Percentiles rank a stretch among this genome's conserved stretches.
Conservation (phyloP, 2,113 vertebrate species). For the Solea senegalensis region DNA sequence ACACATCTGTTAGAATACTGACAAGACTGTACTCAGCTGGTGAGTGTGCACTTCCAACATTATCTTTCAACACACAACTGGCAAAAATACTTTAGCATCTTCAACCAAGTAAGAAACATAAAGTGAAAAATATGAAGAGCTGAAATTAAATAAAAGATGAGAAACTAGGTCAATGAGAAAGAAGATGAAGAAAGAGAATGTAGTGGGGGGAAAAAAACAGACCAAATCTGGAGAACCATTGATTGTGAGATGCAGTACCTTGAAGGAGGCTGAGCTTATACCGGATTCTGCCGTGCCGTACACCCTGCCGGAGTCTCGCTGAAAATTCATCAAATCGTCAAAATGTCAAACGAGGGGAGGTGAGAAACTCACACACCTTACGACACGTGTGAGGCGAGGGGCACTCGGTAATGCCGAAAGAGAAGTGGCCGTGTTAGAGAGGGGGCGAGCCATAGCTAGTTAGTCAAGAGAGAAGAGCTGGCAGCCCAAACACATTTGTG, state of each 20-base stretch:
- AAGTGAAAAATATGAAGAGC: not conserved
- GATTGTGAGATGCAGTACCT: slow-evolving; percentile 80
- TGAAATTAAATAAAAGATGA: not conserved
- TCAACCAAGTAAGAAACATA: slow-evolving; percentile 6
- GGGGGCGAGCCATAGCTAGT: slow-evolving; percentile 62
- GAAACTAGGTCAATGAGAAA: slow-evolving; percentile 18
- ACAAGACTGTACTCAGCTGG: slow-evolving; percentile 10
- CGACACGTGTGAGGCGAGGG: slow-evolving; percentile 52
- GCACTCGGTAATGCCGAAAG: slow-evolving; percentile 46
- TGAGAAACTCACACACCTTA: slow-evolving; percentile 66
- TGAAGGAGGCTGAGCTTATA: slow-evolving; percentile 88
- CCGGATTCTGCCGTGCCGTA: slow-evolving; percentile 87
- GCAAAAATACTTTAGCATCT: slow-evolving; percentile 7
- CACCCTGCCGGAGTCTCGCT: slow-evolving; percentile 84
- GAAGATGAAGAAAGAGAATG: slow-evolving; percentile 27
- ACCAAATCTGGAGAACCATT: slow-evolving; percentile 45
- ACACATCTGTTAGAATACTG: slow-evolving; percentile 78
- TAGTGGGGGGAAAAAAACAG: slow-evolving; percentile 20
- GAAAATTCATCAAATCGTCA: slow-evolving; percentile 83
- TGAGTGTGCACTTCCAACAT: slow-evolving; percentile 1
- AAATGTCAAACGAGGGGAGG: slow-evolving; percentile 65
- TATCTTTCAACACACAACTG: slow-evolving; percentile 9
- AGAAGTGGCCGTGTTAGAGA: slow-evolving; percentile 61
- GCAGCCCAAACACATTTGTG: slow-evolving; percentile 39
- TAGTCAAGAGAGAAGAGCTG: slow-evolving; percentile 64